phyloP scores from a whole-genome alignment of 1,140 invertebrate genomes.

The Ceratosolen fusciceps region DNA sequence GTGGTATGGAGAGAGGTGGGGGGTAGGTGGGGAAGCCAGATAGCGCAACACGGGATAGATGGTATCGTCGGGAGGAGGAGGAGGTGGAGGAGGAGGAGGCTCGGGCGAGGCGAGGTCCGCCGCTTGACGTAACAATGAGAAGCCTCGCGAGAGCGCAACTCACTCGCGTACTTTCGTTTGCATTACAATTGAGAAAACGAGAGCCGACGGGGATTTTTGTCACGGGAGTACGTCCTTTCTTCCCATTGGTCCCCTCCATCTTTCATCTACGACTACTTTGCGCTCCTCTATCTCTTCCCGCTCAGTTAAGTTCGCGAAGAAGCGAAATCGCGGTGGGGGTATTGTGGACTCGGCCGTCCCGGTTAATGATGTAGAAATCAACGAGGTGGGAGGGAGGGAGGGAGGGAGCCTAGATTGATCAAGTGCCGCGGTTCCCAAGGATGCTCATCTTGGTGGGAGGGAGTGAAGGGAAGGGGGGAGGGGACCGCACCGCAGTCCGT shows the following conservation, averaged over 20 bases:
- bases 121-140: constrained; percentile 70
- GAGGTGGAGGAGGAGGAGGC: too few species aligned
- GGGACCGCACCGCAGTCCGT: too few species aligned
- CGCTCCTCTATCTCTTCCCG: constrained; percentile 24
- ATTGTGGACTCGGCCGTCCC: too few species aligned
- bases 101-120: constrained; percentile 61
- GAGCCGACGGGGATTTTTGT: constrained; percentile 43
- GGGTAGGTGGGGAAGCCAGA: constrained; percentile 51
- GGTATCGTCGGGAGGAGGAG: constrained; percentile 51
- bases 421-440: neutral
- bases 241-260: constrained; percentile 7
- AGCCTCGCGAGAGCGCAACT: constrained; percentile 58
- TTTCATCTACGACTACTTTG: constrained; percentile 20
- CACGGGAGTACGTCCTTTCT: constrained; percentile 3
- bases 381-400: too few species aligned
- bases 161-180: constrained; percentile 67
- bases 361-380: too few species aligned
- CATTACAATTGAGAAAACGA: constrained; percentile 58
- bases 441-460: too few species aligned
- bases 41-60: constrained; percentile 39
- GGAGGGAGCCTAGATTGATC: too few species aligned
- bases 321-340: too few species aligned
- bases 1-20: too few species aligned
- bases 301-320: too few species aligned
- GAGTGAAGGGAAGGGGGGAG: too few species aligned